phyloP scores from a whole-genome alignment of 2,888 invertebrate species.

The Esperia sulphurella region DNA sequence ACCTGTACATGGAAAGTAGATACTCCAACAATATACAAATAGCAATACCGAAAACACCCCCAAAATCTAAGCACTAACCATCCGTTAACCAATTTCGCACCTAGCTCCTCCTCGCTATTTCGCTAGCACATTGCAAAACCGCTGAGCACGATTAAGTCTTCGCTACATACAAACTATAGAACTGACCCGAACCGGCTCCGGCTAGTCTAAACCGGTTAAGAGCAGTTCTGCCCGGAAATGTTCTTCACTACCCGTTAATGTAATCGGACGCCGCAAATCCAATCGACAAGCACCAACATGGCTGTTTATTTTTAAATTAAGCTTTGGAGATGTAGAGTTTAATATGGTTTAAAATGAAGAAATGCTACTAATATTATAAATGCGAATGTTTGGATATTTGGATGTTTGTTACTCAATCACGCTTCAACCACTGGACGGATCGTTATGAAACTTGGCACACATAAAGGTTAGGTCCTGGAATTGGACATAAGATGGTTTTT shows the following conservation, averaged over 20 bases:
- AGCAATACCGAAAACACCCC: neutral
- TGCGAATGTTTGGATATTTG: too few relatives aligned
- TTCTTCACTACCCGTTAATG: slow-evolving; percentile 66
- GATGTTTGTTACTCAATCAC: too few relatives aligned
- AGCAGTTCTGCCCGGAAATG: slow-evolving; percentile 53
- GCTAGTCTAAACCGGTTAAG: slow-evolving; percentile 52
- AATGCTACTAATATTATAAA: too few relatives aligned
- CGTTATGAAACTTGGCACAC: too few relatives aligned
- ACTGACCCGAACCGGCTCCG: slow-evolving; percentile 13
- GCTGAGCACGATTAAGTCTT: slow-evolving; percentile 52
- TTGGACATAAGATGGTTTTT: too few relatives aligned
- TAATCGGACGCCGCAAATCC: slow-evolving; percentile 62
- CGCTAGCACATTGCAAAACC: slow-evolving; percentile 44
- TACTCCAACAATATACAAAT: neutral
- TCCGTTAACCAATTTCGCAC: slow-evolving; percentile 41
- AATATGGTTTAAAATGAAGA: neutral
- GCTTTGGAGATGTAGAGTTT: neutral
- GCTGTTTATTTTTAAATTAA: slow-evolving; percentile 14
- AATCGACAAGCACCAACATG: slow-evolving; percentile 32
- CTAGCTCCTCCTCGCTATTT: slow-evolving; percentile 37
- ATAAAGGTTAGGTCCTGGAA: too few relatives aligned
- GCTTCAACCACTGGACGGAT: too few relatives aligned
- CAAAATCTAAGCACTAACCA: slow-evolving; percentile 14
- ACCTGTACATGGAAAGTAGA: neutral
- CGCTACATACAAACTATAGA: slow-evolving; percentile 40